Evolutionary conservation across 2,888 invertebrate species (phyloP), one percentile per base, ranked within the genome.

Genomic region (Podabrus alpinus): DNA sequence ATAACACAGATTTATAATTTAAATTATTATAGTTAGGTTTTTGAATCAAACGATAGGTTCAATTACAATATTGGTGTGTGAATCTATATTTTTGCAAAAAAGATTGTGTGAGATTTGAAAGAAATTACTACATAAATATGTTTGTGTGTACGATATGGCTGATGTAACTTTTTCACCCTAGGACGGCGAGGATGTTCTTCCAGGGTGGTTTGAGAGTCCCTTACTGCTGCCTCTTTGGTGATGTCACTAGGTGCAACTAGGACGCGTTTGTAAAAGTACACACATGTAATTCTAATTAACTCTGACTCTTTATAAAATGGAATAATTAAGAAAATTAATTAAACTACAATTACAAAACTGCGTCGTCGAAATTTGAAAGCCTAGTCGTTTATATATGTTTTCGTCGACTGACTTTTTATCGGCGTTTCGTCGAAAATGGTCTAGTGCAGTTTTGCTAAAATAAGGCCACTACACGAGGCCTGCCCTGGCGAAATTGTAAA

Each of bases 121-220:
- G 13, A 17, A 19, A 21, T 13, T 64, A 60, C 15, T 45, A 45
- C 45, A n/a, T n/a, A n/a, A n/a, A n/a, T 45, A 45, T 45, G 29
- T 72, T 76, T 74, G 25, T 71, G 71, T 80, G 73, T 81, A 77
- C 79, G 77, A 81, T 82, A 81, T 80, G 81, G 86, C 87, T 87
- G 85, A 87, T 87, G 86, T 86, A 80, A 83, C 85, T 87, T 87
- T 87, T 86, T 87, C 87, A 85, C 85, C 86, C 86, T 87, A 87
- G 87, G 86, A 86, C 82, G 85, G 86, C 86, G 85, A 83, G 84
- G 83, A 82, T 80, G 79, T 82, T 83, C 81, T 81, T 85, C 85
- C 85, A 81, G 83, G 84, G 80, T 83, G 84, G 81, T 80, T 73
- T 77, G 79, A 81, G 75, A 81, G 78, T 81, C 81, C 82, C 82